These are phyloP conservation scores for Pardosa pseudoannulata DNA, from an alignment of 2,888 invertebrate genomes.

Conservation along the genomic window DNA sequence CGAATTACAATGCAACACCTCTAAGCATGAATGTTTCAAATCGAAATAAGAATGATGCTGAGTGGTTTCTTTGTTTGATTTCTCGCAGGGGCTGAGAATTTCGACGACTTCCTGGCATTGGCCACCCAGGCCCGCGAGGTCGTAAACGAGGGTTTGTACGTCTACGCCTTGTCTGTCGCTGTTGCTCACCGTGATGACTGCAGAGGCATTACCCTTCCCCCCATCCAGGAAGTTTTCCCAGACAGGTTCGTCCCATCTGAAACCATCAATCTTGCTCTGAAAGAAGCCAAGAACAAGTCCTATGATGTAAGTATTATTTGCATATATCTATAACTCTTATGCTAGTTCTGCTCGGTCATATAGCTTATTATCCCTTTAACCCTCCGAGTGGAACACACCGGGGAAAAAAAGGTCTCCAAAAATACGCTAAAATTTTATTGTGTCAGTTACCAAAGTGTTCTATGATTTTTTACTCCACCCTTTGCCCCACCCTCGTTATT, in stretches of 20 bases:
- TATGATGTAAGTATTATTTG: conserved; percentile 51
- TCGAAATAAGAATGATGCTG: not conserved
- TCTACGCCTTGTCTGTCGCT: conserved; percentile 87
- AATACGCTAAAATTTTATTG: too few relatives aligned
- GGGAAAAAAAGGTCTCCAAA: too few relatives aligned
- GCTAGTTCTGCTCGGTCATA: too few relatives aligned
- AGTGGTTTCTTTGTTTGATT: not conserved
- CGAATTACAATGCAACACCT: too few relatives aligned
- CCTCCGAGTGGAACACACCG: too few relatives aligned
- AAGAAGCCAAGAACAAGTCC: conserved; percentile 81
- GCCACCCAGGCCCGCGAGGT: conserved; percentile 80
- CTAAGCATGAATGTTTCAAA: too few relatives aligned
- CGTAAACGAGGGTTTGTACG: conserved; percentile 87
- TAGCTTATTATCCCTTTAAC: too few relatives aligned
- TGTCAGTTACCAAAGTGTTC: too few relatives aligned
- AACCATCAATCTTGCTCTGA: conserved; percentile 84
- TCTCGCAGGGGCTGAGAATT: conserved; percentile 19
- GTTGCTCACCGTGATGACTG: conserved; percentile 86
- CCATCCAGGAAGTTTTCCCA: conserved; percentile 87
- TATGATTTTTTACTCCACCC: too few relatives aligned
- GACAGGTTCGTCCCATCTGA: conserved; percentile 88
- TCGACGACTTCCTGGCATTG: conserved; percentile 26
- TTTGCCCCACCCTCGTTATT: too few relatives aligned
- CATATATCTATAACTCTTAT: too few relatives aligned
- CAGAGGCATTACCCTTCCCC: conserved; percentile 84